Conservation (phyloP, 35 echinoderm and acorn worm species). For the Stichopus chloronotus region DNA sequence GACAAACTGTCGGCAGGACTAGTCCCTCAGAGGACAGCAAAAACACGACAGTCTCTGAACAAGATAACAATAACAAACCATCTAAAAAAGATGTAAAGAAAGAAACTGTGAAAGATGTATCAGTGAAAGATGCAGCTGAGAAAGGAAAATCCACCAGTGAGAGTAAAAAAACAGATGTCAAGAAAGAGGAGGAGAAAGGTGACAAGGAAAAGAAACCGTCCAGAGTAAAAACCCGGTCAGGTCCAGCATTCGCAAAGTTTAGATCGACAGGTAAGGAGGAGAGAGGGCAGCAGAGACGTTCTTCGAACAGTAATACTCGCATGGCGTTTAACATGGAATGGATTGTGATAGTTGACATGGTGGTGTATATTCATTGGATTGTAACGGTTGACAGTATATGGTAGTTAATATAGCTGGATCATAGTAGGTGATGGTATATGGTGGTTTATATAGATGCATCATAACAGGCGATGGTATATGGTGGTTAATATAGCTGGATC, state of each 20-base stretch:
- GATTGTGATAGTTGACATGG: too few species aligned
- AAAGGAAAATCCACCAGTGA: constrained; percentile 3
- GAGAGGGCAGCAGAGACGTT: not conserved
- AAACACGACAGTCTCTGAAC: not conserved
- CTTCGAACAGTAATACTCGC: too few species aligned
- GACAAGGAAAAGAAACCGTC: constrained; percentile 52
- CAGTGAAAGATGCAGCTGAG: constrained; percentile 4
- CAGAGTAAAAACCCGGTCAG: constrained; percentile 52
- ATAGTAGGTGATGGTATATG: too few species aligned
- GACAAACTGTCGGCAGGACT: constrained; percentile 24
- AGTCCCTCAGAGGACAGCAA: constrained; percentile 40
- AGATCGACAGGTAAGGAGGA: constrained; percentile 81
- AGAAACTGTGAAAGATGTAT: not conserved
- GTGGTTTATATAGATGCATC: too few species aligned
- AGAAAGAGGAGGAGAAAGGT: constrained; percentile 36
- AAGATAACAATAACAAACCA: constrained; percentile 24
- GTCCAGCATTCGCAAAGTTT: constrained; percentile 85
- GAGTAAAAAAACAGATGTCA: constrained; percentile 37
- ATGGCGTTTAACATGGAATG: too few species aligned
- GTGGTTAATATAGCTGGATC: too few species aligned
- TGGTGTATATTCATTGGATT: too few species aligned
- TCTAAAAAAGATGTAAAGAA: constrained; percentile 19
- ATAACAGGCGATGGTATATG: too few species aligned
- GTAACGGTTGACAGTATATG: too few species aligned
- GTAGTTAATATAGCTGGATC: too few species aligned